Percentiles rank a stretch among this genome's conserved stretches.
Evolutionary conservation across 1,140 invertebrate species (phyloP).

Genomic region (Choristoneura fumiferana): DNA sequence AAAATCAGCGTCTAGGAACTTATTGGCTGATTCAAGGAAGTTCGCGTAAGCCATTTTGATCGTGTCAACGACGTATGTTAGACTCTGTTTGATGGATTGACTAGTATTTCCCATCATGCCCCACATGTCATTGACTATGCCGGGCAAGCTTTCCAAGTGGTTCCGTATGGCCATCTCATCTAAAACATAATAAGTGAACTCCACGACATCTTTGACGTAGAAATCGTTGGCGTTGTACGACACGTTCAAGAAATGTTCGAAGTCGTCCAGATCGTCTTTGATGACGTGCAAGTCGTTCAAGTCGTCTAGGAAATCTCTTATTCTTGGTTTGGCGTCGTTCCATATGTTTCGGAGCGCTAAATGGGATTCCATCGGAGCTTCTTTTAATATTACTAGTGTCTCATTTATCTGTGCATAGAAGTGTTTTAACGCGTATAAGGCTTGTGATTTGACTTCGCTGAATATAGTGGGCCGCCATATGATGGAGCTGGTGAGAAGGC

Average conservation of each 20-base stretch:
- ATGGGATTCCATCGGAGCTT: conserved; percentile 79
- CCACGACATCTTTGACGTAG: conserved; percentile 87
- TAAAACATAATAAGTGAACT: conserved; percentile 82
- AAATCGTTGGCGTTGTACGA: conserved; percentile 91
- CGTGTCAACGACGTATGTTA: conserved; percentile 86
- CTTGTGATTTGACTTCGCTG: conserved; percentile 59
- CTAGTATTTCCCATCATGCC: conserved; percentile 90
- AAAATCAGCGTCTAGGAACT: conserved; percentile 85
- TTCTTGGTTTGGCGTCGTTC: conserved; percentile 85
- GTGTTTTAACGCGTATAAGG: conserved; percentile 52
- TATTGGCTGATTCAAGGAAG: conserved; percentile 82
- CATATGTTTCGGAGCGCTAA: conserved; percentile 84
- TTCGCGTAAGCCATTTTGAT: conserved; percentile 85
- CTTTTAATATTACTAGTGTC: conserved; percentile 64
- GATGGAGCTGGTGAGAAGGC: conserved; percentile 87
- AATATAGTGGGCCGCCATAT: conserved; percentile 88
- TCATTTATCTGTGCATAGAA: conserved; percentile 70
- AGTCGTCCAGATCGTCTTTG: conserved; percentile 84
- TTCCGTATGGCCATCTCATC: conserved; percentile 88
- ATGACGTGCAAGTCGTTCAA: conserved; percentile 85
- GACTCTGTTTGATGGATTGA: conserved; percentile 85
- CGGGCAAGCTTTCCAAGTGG: conserved; percentile 87
- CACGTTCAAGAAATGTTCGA: conserved; percentile 84
- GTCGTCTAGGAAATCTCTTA: conserved; percentile 85
- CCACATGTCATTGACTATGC: conserved; percentile 89